phyloP scores from a whole-genome alignment of 2,113 vertebrate species.

The Dissostichus mawsoni region DNA sequence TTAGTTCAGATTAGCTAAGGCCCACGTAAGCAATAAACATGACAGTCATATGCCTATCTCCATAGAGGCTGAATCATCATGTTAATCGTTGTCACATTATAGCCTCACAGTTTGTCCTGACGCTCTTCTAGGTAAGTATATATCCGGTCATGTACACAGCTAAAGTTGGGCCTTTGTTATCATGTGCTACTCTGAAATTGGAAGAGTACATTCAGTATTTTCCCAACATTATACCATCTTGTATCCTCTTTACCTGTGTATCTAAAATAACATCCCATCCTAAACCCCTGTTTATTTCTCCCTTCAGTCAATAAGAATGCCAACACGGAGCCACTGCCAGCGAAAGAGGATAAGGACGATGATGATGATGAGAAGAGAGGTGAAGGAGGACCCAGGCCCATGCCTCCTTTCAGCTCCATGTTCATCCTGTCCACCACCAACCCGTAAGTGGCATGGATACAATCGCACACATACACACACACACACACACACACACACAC shows the following conservation, averaged over 20 bases:
- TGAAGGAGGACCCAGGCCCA: slow-evolving; percentile 90
- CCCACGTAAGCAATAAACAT: too few species aligned
- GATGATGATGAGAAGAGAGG: slow-evolving; percentile 88
- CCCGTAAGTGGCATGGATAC: slow-evolving; percentile 85
- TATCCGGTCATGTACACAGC: too few species aligned
- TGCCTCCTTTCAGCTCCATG: slow-evolving; percentile 98
- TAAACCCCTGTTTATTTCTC: background rate
- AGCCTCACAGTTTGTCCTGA: too few species aligned
- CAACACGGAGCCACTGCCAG: slow-evolving; percentile 90
- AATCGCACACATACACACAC: background rate
- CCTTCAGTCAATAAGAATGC: slow-evolving; percentile 93
- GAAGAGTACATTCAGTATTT: too few species aligned
- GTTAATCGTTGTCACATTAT: too few species aligned
- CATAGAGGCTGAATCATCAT: too few species aligned
- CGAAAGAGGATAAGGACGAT: slow-evolving; percentile 91
- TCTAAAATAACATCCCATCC: background rate
- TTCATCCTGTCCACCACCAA: slow-evolving; percentile 95
- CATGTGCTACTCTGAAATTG: too few species aligned
- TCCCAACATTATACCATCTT: background rate
- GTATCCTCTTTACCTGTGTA: background rate
- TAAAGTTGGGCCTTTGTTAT: too few species aligned
- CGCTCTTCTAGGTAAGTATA: too few species aligned
- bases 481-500: too few species aligned
- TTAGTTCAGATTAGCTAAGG: too few species aligned
- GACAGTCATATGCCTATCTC: too few species aligned